Evolutionary conservation across 30 jellyfish, hydroid and myxozoan genomes (phyloP).

Genomic region (Aurelia aurita complex sp. Pacific): DNA sequence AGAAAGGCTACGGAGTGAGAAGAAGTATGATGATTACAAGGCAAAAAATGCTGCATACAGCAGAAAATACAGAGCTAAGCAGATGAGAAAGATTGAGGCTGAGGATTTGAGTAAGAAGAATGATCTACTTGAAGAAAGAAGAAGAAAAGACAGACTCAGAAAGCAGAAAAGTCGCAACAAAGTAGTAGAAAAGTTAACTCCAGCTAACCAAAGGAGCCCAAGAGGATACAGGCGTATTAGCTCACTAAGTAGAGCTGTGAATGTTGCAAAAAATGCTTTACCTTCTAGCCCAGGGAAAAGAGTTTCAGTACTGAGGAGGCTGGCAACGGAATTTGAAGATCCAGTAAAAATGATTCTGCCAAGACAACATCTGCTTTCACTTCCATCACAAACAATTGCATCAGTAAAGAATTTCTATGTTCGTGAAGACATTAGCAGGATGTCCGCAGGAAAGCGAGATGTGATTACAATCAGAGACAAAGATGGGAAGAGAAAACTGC

Average conservation of each 20-base stretch:
- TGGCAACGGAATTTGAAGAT: constrained; percentile 13
- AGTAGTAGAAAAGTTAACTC: background rate
- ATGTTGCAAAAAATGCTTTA: constrained; percentile 3
- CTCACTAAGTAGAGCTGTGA: constrained; percentile 34
- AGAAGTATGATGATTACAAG: constrained; percentile 4
- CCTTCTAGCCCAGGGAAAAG: constrained; percentile 34
- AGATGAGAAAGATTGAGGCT: background rate
- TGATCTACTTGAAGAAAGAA: background rate
- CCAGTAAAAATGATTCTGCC: background rate
- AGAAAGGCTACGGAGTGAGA: constrained; percentile 1
- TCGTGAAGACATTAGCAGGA: constrained; percentile 52
- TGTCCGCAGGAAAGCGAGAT: constrained; percentile 70
- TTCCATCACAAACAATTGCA: constrained; percentile 6
- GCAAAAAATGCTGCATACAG: background rate
- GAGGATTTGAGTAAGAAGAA: background rate
- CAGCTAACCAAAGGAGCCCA: constrained; percentile 1
- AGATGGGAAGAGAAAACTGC: constrained; percentile 23
- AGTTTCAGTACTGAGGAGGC: constrained; percentile 11
- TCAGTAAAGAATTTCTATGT: constrained; percentile 21
- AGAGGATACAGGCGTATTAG: background rate
- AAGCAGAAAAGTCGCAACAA: constrained; percentile 1
- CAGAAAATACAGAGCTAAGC: constrained; percentile 1
- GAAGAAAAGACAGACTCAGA: constrained; percentile 35
- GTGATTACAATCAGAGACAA: constrained; percentile 31
- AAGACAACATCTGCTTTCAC: constrained; percentile 5